Evolutionary conservation across 2,888 invertebrate species (phyloP), one percentile per base, ranked within the genome.

Genomic region (Arge pagana): DNA sequence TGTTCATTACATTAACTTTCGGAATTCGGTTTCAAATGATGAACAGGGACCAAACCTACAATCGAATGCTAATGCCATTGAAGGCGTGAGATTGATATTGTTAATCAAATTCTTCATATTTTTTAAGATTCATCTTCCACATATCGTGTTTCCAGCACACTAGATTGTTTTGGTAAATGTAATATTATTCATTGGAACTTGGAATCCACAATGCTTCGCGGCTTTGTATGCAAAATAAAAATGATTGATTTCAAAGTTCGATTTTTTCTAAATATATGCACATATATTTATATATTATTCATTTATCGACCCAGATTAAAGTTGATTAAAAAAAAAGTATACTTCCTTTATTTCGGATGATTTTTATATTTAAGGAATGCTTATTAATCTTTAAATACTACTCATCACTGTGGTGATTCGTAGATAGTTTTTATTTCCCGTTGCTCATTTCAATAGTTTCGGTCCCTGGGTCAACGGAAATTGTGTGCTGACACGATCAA

Each of bases 381-480:
- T 41, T 26, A 16, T n/a, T n/a, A n/a, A n/a, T n/a, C n/a, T n/a
- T n/a, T n/a, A n/a, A n/a, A n/a, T n/a, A n/a, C n/a, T n/a, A n/a
- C n/a, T n/a, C n/a, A n/a, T n/a, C n/a, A n/a, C n/a, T n/a, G n/a
- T n/a, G n/a, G n/a, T n/a, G n/a, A n/a, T n/a, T n/a, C n/a, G n/a
- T n/a, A n/a, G n/a, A n/a, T n/a, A n/a, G n/a, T n/a, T n/a, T n/a
- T n/a, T n/a, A n/a, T n/a, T n/a, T n/a, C n/a, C n/a, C n/a, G n/a
- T n/a, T n/a, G n/a, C n/a, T n/a, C n/a, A n/a, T n/a, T n/a, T n/a
- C n/a, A n/a, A 21, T 35, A 45, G 45, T 45, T 45, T 45, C 35
- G 45, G 45, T 45, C 45, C 45, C 33, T 33, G 45, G 28, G 21
- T 13, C 31, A 13, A 21, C 23, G 31, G 35, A 19, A 11, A 26